Evolutionary conservation across 1,140 invertebrate genomes (phyloP).

Genomic region (Melipona quadrifasciata): DNA sequence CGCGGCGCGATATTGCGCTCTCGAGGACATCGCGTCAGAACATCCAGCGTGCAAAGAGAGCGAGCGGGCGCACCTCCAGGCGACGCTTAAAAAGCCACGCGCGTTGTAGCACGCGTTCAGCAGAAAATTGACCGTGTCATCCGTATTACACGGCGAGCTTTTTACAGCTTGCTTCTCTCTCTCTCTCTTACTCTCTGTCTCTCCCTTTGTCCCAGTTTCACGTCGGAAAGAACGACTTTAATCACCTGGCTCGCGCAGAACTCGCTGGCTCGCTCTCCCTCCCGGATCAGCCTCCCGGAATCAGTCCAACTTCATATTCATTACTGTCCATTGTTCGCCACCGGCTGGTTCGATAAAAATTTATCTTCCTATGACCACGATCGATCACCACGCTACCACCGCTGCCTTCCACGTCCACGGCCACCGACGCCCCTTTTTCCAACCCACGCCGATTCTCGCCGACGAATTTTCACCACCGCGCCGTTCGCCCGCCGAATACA

Average conservation of each 20-base stretch:
- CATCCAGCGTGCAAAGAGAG: neutral
- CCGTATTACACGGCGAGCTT: neutral
- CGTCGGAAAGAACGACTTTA: constrained; percentile 7
- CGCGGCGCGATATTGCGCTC: constrained; percentile 25
- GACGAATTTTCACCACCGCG: neutral
- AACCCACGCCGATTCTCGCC: neutral
- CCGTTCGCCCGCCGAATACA: neutral
- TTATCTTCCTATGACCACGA: constrained; percentile 37
- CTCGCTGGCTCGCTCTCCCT: neutral
- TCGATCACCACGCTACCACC: constrained; percentile 19
- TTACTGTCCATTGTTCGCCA: constrained; percentile 41
- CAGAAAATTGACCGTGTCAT: constrained; percentile 23
- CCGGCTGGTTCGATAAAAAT: constrained; percentile 37
- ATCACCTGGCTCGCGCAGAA: neutral
- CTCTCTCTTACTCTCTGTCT: neutral
- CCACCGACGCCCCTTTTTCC: neutral
- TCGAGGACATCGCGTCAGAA: neutral
- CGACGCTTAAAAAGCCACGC: neutral
- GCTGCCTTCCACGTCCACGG: neutral
- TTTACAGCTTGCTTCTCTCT: neutral
- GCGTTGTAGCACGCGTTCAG: neutral
- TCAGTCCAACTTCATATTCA: constrained; percentile 46
- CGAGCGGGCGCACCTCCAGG: neutral
- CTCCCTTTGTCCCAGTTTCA: neutral
- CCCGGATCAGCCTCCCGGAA: neutral